Evolutionary conservation across 2,113 vertebrate genomes (phyloP), one percentile per base, ranked within the genome.

Genomic region (Vidua chalybeata): DNA sequence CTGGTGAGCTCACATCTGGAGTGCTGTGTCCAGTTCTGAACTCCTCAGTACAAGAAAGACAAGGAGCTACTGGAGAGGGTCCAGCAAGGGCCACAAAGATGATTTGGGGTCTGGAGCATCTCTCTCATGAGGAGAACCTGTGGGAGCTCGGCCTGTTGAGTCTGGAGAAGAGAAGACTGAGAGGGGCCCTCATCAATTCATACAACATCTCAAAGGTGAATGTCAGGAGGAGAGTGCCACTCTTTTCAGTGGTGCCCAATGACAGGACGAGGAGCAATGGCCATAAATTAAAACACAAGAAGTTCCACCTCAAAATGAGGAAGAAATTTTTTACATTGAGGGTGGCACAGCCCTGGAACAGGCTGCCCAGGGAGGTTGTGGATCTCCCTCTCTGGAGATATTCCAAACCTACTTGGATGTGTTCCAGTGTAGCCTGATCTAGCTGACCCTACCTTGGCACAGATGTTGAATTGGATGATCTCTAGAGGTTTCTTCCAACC

Each of bases 341-440:
- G 14, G 6, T 76, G 41, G 12, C 48, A 55, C 4, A 62, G 15
- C 31, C 7, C 35, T 63, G 35, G 26, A 55, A 56, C 26, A 37
- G 48, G 21, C n/a, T 69, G 41, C 21, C 30, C 21, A 48, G n/a
- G 26, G 8, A 43, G 8, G 41, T 43, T 0, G 0, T 37, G 41
- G 48, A 37, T 77, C 8, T 76, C 30, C 30, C 56, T 77, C 41
- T 43, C 41, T 69, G 63, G 35, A 69, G 31, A 63, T 41, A 56
- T 33, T 71, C 49, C 80, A 71, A 43, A 77, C 7, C 35, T 30
- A 14, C 22, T 9, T 43, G 56, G 41, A 49, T 27, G 6, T 56
- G 8, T 49, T 49, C 41, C 63, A 49, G 22, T 17, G 22, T 51
- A 84, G 37, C 31, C 48, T 46, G 16, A 23, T 55, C n/a, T 35